Evolutionary conservation across 2,797 vertebrate species (phyloP).

Genomic region (Cephalopachus bancanus): DNA sequence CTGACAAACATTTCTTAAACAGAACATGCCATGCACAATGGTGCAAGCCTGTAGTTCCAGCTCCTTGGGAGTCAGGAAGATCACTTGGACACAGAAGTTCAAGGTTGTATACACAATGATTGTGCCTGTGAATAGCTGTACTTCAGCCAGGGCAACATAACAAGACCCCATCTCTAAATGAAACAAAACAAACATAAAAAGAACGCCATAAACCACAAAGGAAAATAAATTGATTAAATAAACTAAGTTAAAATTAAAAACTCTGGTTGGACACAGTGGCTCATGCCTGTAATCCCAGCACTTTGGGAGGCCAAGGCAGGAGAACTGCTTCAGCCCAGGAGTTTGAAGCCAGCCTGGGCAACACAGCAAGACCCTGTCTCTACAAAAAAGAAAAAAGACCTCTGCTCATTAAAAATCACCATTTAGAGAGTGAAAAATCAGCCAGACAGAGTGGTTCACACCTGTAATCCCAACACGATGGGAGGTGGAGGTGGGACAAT

Average conservation of each 20-base stretch:
- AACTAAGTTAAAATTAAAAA: neutral
- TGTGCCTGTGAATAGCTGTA: neutral
- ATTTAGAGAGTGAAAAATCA: neutral
- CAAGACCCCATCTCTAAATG: neutral
- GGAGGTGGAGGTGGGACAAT: too few relatives aligned
- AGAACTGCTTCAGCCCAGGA: too few relatives aligned
- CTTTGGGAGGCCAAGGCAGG: neutral
- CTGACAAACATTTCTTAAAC: neutral
- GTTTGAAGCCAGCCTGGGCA: neutral
- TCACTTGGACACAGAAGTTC: neutral
- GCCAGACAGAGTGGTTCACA: too few relatives aligned
- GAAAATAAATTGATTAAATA: too few relatives aligned
- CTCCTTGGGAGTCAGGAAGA: neutral
- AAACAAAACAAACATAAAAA: neutral
- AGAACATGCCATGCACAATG: too few relatives aligned
- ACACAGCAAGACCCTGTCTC: neutral
- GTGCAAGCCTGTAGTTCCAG: neutral
- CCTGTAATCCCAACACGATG: too few relatives aligned
- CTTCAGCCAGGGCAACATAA: neutral
- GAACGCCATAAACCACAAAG: neutral
- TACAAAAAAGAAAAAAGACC: neutral
- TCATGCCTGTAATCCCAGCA: neutral
- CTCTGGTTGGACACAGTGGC: accelerated
- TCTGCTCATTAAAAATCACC: neutral
- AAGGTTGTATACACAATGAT: neutral